These are phyloP conservation scores for Hippocampus zosterae DNA, from an alignment of 2,113 vertebrate genomes.

Conservation along the genomic window DNA sequence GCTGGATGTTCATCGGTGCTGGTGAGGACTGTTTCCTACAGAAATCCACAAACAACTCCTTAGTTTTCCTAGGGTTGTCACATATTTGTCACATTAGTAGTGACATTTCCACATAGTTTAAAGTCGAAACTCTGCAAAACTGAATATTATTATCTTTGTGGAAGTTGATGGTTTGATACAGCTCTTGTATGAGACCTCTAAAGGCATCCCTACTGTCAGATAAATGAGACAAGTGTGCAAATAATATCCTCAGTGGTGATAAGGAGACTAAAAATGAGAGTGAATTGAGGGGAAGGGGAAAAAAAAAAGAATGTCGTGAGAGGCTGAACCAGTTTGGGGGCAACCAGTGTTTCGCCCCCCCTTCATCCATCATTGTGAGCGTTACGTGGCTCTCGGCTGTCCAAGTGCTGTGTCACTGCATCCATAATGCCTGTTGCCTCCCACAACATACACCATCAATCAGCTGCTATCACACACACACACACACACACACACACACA, in stretches of 20 bases:
- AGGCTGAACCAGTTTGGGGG: slow-evolving; percentile 37
- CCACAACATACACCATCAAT: slow-evolving; percentile 52
- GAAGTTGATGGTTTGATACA: too few species aligned
- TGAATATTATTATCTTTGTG: neutral
- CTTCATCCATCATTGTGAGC: slow-evolving; percentile 57
- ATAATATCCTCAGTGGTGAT: neutral
- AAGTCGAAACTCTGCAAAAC: neutral
- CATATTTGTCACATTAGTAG: too few species aligned
- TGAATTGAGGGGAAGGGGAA: neutral
- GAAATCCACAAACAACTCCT: too few species aligned
- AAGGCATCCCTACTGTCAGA: neutral
- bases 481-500: slow-evolving; percentile 2
- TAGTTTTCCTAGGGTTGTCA: too few species aligned
- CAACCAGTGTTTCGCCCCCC: slow-evolving; percentile 33
- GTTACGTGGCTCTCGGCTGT: slow-evolving; percentile 62
- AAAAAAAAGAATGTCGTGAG: slow-evolving; percentile 13
- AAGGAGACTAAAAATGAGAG: neutral
- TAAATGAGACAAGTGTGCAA: neutral
- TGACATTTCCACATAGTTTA: neutral
- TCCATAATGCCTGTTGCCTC: slow-evolving; percentile 66
- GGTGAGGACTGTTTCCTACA: too few species aligned
- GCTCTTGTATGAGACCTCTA: neutral
- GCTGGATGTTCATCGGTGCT: too few species aligned
- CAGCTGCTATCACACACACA: slow-evolving; percentile 22
- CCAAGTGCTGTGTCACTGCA: slow-evolving; percentile 65